phyloP scores from a whole-genome alignment of 2,113 vertebrate genomes.

The Antechinus stuartii region DNA sequence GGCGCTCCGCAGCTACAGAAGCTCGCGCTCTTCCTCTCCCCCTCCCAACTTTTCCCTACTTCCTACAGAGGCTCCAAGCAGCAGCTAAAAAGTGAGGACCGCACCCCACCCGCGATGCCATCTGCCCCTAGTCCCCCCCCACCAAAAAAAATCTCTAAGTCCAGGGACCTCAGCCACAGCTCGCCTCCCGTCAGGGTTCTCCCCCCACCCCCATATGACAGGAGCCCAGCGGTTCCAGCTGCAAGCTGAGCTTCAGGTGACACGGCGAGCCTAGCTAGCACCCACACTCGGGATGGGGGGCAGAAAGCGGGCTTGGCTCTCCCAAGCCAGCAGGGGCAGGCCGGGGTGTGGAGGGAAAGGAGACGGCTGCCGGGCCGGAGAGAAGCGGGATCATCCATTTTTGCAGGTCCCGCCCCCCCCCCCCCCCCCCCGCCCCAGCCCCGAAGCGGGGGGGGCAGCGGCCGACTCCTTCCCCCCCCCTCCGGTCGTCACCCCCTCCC shows the following conservation, averaged over 20 bases:
- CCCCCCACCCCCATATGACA: constrained; percentile 13
- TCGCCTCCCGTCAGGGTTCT: not conserved
- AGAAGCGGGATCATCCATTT: not conserved
- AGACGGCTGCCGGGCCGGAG: not conserved
- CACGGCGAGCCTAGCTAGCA: not conserved
- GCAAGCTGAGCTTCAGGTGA: not conserved
- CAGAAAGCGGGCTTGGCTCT: not conserved
- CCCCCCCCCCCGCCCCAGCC: too few species aligned
- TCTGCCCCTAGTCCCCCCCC: not conserved
- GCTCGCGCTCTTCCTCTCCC: not conserved
- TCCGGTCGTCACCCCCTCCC: not conserved
- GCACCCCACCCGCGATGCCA: not conserved
- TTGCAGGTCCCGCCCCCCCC: not conserved
- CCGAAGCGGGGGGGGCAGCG: not conserved
- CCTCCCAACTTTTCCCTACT: not conserved
- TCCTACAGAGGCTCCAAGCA: not conserved
- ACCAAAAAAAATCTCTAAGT: not conserved
- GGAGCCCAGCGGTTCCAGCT: not conserved
- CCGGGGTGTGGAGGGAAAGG: not conserved
- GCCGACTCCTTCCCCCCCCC: not conserved
- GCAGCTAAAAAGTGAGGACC: not conserved
- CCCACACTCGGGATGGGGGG: not conserved
- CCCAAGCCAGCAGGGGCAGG: not conserved
- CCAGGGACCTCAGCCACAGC: not conserved
- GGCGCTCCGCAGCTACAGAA: too few species aligned